Conservation (phyloP, 2,113 vertebrate genomes). For the Donacobius atricapilla region DNA sequence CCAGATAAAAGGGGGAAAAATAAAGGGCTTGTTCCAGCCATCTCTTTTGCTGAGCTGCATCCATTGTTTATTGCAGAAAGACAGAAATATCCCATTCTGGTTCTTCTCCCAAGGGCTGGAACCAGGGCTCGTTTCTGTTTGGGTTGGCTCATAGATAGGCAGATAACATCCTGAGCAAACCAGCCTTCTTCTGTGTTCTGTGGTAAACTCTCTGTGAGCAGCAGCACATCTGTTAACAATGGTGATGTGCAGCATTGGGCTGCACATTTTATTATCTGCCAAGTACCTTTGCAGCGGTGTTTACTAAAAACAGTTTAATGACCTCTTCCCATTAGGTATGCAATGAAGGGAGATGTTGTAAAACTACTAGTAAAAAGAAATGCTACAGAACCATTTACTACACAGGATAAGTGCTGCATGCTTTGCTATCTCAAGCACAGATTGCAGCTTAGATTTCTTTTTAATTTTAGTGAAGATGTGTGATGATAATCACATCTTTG, state of each 20-base stretch:
- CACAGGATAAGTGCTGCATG: background rate
- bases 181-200: background rate
- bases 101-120: background rate
- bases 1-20: accelerated
- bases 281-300: conserved; percentile 26
- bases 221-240: background rate
- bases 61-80: background rate
- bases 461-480: background rate
- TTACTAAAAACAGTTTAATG: conserved; percentile 60
- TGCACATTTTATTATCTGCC: background rate
- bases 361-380: conserved; percentile 65
- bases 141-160: background rate
- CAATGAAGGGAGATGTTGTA: conserved; percentile 47
- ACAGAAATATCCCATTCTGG: background rate
- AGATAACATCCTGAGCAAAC: background rate
- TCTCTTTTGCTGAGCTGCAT: background rate
- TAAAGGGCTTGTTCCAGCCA: background rate
- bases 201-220: background rate
- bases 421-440: background rate
- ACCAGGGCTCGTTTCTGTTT: background rate
- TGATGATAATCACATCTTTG: background rate
- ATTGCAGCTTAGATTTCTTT: background rate
- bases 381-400: conserved; percentile 29
- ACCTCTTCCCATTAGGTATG: conserved; percentile 53
- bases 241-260: background rate